These are phyloP conservation scores for Spisula solida DNA, from an alignment of 2,888 invertebrate species.

Conservation along the genomic window DNA sequence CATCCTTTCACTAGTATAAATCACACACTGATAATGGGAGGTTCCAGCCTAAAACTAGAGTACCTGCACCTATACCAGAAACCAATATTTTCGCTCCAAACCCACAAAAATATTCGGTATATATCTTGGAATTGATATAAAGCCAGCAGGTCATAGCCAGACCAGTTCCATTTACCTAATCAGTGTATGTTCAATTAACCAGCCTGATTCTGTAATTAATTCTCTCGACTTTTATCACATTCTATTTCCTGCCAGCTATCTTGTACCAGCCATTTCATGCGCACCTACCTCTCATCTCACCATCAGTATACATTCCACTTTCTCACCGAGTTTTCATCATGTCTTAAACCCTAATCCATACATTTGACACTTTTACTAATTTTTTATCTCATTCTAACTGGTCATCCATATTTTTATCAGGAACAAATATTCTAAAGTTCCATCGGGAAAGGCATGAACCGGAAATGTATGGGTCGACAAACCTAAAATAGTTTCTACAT, in stretches of 20 bases:
- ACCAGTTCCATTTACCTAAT: conserved; percentile 32
- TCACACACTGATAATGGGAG: conserved; percentile 2
- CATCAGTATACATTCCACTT: not conserved
- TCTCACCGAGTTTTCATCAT: conserved; percentile 31
- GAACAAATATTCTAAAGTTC: conserved; percentile 2
- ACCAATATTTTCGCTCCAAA: not conserved
- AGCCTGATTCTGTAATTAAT: conserved; percentile 43
- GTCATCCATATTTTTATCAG: conserved; percentile 21
- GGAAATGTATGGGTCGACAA: not conserved
- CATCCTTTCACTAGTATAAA: conserved; percentile 8
- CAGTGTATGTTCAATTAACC: conserved; percentile 49
- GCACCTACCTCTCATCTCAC: not conserved
- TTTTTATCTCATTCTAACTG: conserved; percentile 23
- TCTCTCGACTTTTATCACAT: conserved; percentile 28
- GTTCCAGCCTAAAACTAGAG: not conserved
- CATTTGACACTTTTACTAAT: conserved; percentile 51
- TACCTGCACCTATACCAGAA: too few species aligned
- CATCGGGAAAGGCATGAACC: not conserved
- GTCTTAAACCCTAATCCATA: conserved; percentile 6
- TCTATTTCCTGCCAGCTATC: conserved; percentile 24
- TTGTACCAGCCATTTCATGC: conserved; percentile 12
- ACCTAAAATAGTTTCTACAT: not conserved
- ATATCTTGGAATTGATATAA: not conserved
- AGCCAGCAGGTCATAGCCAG: conserved; percentile 31
- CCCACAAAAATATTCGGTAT: not conserved